Base-by-base conservation (phyloP, 2,113 vertebrate species). In the Cynoglossus semilaevis region DNA sequence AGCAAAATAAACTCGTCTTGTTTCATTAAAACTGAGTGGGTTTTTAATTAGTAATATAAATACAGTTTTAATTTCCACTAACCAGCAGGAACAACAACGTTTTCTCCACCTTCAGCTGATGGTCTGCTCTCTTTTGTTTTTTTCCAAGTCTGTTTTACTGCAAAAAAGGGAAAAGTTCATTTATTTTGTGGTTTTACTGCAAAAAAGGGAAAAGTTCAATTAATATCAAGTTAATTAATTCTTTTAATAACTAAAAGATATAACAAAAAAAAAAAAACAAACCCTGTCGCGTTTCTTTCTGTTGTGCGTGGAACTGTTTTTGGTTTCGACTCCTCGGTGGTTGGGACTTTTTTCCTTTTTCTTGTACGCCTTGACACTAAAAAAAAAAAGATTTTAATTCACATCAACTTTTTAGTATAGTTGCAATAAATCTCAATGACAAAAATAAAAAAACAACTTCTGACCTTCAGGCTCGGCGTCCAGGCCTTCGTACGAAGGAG, bases 301-400 rank as follows among this genome's bases (percentile, higher is more conserved):
- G 78, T 16, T 36, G 14, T 55, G 35, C 7, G 34, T 1, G 5
- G 50, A 14, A 22, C 36, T 29, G 18, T 10, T 65, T 75, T 76
- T 15, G 53, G 11, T 16, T 37, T 41, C 2, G 54, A 7, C 36
- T 74, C 67, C 17, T 75, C 73, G 5, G 63, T 3, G 10, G 6
- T 13, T 1, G 65, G 52, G 0, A 54, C 5, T 12, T 50, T 68
- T 38, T 37, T 78, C 50, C 67, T 80, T 60, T 72, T 72, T 55
- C 58, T 45, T 16, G 72, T 77, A 3, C 79, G 65, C n/a, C 79
- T 73, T 17, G 69, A 67, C n/a, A 67, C 83, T 83, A 18, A 5
- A 36, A 59, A 8, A 61, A 17, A 42, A 70, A 59, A 65, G 13
- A 55, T 43, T 15, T 43, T 15, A 15, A 43, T 15, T 34, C 4